Evolutionary conservation across 2,113 vertebrate species (phyloP).

Genomic region (Tor tambroides): DNA sequence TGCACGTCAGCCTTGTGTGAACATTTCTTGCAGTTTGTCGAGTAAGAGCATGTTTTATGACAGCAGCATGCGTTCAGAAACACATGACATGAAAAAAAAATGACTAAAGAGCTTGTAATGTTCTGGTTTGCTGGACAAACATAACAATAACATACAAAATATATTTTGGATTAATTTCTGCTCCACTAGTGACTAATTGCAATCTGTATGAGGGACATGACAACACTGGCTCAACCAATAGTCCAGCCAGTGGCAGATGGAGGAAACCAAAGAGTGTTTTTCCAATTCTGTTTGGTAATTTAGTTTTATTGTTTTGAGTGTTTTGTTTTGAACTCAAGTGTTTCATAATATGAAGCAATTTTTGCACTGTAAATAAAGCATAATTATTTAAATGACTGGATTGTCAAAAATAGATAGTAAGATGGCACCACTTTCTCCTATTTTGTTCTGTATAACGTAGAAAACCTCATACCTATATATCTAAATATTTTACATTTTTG

Average conservation of each 20-base stretch:
- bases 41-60: background rate
- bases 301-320: background rate
- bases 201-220: background rate
- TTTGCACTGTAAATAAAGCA: background rate
- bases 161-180: background rate
- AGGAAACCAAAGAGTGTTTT: background rate
- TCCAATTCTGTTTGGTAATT: background rate
- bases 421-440: too few species aligned
- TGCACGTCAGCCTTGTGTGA: background rate
- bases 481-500: too few species aligned
- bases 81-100: background rate
- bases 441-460: too few species aligned
- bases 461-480: too few species aligned
- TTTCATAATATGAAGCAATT: background rate
- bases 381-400: too few species aligned
- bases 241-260: background rate
- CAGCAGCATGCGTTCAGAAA: background rate
- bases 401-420: too few species aligned
- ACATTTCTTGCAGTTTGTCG: background rate
- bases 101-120: background rate
- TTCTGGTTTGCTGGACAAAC: conserved; percentile 1
- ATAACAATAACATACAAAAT: background rate
- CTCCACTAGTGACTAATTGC: background rate
- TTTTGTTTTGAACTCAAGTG: background rate
- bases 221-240: background rate